A percentile compares a stretch with the other conserved stretches of the same genome.
These are phyloP conservation scores for Ceratina calcarata DNA, from an alignment of 1,140 invertebrate species.

Conservation along the genomic window DNA sequence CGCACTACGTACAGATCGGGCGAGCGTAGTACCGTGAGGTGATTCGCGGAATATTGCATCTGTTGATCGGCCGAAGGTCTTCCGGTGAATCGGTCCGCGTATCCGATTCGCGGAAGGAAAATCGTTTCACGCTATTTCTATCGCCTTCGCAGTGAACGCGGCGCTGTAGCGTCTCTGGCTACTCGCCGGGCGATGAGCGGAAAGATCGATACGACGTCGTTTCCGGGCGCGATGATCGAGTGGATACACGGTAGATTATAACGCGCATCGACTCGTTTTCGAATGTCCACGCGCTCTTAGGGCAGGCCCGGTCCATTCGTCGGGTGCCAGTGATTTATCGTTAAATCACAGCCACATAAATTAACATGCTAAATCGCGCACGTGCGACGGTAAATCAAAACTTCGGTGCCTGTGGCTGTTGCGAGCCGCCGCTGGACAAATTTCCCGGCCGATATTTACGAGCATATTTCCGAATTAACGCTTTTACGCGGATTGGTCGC, in stretches of 20 bases:
- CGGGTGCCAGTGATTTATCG: constrained; percentile 25
- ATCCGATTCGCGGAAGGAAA: constrained; percentile 14
- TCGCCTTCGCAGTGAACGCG: background rate
- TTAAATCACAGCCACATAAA: constrained; percentile 45
- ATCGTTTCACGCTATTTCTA: constrained; percentile 3
- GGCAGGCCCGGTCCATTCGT: background rate
- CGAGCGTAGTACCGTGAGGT: background rate
- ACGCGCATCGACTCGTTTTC: constrained; percentile 6
- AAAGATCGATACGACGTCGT: constrained; percentile 5
- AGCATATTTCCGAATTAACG: constrained; percentile 50
- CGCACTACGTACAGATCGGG: too few species aligned
- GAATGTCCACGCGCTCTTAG: background rate
- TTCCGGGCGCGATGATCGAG: background rate
- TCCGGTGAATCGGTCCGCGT: constrained; percentile 1
- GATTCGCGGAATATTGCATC: constrained; percentile 25
- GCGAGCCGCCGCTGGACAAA: constrained; percentile 30
- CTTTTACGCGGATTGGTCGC: constrained; percentile 31
- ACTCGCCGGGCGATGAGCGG: background rate
- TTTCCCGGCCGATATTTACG: constrained; percentile 40
- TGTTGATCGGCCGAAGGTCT: background rate
- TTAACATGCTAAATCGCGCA: constrained; percentile 46
- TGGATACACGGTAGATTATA: background rate
- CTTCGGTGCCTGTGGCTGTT: constrained; percentile 24
- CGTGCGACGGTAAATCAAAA: constrained; percentile 48
- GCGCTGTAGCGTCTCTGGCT: background rate